Base-by-base conservation (phyloP, 2,113 vertebrate genomes). In the Malurus melanocephalus region DNA sequence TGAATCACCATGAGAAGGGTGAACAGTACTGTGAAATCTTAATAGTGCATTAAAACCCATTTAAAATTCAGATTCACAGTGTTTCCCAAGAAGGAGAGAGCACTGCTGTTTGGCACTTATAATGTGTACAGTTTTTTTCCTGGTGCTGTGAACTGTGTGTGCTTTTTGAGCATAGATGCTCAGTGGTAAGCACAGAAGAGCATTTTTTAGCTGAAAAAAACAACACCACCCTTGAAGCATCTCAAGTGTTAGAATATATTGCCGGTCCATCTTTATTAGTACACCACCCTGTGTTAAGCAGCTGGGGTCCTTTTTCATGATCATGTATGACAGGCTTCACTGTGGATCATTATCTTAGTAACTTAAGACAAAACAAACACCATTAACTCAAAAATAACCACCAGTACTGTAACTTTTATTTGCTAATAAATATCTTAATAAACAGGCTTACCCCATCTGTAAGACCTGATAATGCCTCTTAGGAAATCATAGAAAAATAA, bases 401-500 rank as follows among this genome's bases (percentile, higher is more conserved):
- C 97, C 96, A 97, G 96, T 98, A 98, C 98, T 97, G 95, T 98
- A 97, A 98, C 97, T 98, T 99, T 99, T 99, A 99, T 99, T 99
- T 98, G 97, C 98, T 98, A 98, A 98, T 99, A 98, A 98, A 98
- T 98, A 98, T 98, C 97, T 97, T 98, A 98, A 97, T 98, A 98
- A 98, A 98, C 97, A 98, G 98, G 97, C 97, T 98, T 98, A 98
- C 98, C 98, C 96, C 97, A 98, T 99, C 96, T 98, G 98, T 98
- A 98, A 98, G 98, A 98, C 98, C 98, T 98, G 96, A 98, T 98
- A 98, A 99, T 98, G 97, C 98, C 98, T 98, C 98, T 98, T 98
- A 99, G 97, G 98, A 99, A 99, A 98, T 99, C 89, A 99, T 99
- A 99, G 97, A 99, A 99, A 99, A 99, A 99, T 99, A 99, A 99